Evolutionary conservation across 2,113 vertebrate genomes (phyloP), one percentile per base, ranked within the genome.

Genomic region (Pseudorectes ferrugineus): DNA sequence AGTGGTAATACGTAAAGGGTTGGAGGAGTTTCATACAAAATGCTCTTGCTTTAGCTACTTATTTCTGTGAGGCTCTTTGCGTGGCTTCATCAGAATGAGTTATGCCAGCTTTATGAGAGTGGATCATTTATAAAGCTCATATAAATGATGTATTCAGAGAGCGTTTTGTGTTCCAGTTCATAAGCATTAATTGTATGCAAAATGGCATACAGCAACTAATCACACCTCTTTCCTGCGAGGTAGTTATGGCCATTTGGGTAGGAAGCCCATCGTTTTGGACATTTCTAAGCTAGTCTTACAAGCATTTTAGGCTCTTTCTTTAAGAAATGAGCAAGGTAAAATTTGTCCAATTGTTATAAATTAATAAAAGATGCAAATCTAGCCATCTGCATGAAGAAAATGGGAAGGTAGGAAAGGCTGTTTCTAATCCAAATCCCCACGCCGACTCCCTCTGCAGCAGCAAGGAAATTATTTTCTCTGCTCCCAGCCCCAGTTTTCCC

Each of bases 171-270:
- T 93, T 96, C 84, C 82, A 26, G 62, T 52, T 97, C 94, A 93
- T 92, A 95, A 94, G 95, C 82, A 43, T 96, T 96, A 96, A 96
- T 97, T 93, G 85, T 91, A 94, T 92, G 70, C 86, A 95, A 96
- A 94, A 97, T 49, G 91, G 55, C 77, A 91, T 29, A 49, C 18
- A 94, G 48, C 40, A 86, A 52, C 57, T 89, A 65, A 61, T 59
- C 51, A 87, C 91, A 54, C 80, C 77, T 87, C 93, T 93, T 80
- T 49, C 61, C 93, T 76, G 85, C 18, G 49, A 88, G 84, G 46
- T 12, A 80, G 36, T 70, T 83, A 59, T 24, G 5, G 2, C 54
- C 74, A 62, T 46, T 74, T 33, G 51, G 42, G 66, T 65, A 88
- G 65, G 55, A 57, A 86, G 75, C 67, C n/a, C 75, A 48, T 85